phyloP scores from a whole-genome alignment of 23 tunicate genomes.

The Oikopleura dioica region DNA sequence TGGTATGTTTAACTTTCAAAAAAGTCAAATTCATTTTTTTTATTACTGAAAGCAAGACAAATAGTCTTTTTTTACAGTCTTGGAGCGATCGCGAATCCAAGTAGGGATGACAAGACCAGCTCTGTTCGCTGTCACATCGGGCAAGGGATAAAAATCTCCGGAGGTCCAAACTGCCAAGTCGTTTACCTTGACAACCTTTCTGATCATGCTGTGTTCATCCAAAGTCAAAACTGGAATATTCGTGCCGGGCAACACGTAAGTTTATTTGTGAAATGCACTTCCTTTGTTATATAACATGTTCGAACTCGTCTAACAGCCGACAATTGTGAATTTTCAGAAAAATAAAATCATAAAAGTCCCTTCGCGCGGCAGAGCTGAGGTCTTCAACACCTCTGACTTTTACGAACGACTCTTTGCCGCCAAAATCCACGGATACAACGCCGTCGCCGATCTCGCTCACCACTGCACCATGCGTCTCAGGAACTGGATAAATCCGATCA shows the following conservation, averaged over 20 bases:
- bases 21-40: background rate
- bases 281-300: too few relatives aligned
- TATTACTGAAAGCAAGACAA: background rate
- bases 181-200: background rate
- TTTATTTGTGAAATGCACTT: too few relatives aligned
- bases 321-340: background rate
- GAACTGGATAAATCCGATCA: background rate
- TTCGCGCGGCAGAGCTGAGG: too few relatives aligned
- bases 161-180: background rate
- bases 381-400: too few relatives aligned
- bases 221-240: too few relatives aligned
- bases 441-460: too few relatives aligned
- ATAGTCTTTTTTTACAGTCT: background rate
- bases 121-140: constrained; percentile 5
- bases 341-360: background rate
- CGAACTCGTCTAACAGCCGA: too few relatives aligned
- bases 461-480: background rate
- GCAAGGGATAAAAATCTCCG: background rate
- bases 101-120: background rate
- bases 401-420: too few relatives aligned
- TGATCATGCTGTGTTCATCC: background rate
- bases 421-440: background rate
- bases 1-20: background rate
- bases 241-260: too few relatives aligned
- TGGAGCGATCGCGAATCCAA: background rate